Evolutionary conservation across 2,797 vertebrate genomes (phyloP), one percentile per base, ranked within the genome.

Genomic region (Gambusia yucatana): DNA sequence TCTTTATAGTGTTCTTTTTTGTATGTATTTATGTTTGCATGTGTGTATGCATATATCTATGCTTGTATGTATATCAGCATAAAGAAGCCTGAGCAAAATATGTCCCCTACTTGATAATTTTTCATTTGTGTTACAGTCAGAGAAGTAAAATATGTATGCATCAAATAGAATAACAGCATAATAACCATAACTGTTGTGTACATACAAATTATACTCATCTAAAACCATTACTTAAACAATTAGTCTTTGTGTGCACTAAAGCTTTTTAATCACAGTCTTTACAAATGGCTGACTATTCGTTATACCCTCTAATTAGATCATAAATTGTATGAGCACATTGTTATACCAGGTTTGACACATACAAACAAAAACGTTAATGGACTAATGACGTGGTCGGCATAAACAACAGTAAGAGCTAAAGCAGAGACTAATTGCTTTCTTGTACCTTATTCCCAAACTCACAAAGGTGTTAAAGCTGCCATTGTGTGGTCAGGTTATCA

Each of bases 221-320:
- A 48, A 92, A 92, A 78, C 81, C 90, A 94, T 95, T 93, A 94
- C 80, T 81, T 87, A 87, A 85, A 88, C 91, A 91, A 95, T 94
- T 94, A 82, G 94, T 94, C 88, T 94, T 89, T 87, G 78, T 86
- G 92, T 94, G 92, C 89, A 63, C 87, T 91, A 86, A 95, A 95
- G 93, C 90, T 91, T 90, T 94, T 93, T 91, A 94, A 95, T 95
- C 87, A 93, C 61, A 80, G 90, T 84, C 82, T 89, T 93, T 94
- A 89, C 92, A 95, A 93, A 93, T 93, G 94, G 92, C 86, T 95
- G 89, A 92, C 86, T 92, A 93, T 95, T 93, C 90, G 94, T 94
- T 93, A 93, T 90, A 85, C 81, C 81, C 86, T 84, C 87, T 93
- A 94, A 95, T 94, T 92, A 94, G 90, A 94, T 94, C 92, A 93